Evolutionary conservation across 2,113 vertebrate genomes (phyloP).

Genomic region (Paradisaea rubra): DNA sequence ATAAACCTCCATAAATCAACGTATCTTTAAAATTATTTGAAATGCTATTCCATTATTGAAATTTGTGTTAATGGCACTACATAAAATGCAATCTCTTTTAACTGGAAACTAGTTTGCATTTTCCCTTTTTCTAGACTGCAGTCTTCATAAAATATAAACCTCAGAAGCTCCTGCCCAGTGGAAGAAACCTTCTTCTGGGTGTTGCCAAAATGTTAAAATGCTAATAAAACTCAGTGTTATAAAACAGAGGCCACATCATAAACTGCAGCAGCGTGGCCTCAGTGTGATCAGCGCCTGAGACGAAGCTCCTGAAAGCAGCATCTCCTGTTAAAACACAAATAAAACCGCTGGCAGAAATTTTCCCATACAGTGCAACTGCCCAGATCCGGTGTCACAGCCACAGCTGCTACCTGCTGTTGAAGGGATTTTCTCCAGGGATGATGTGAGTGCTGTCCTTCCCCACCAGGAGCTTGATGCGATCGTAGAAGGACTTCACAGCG

Average conservation of each 20-base stretch:
- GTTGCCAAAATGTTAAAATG: neutral
- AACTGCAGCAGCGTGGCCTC: neutral
- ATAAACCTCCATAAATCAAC: neutral
- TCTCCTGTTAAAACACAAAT: neutral
- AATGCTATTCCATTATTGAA: neutral
- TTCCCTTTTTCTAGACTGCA: neutral
- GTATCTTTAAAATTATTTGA: neutral
- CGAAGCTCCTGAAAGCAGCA: neutral
- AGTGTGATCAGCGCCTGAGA: neutral
- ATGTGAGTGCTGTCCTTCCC: slow-evolving; percentile 95
- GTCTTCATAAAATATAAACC: neutral
- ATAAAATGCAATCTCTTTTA: neutral
- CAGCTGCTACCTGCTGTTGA: slow-evolving; percentile 85
- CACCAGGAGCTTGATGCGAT: slow-evolving; percentile 93
- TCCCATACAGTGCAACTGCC: neutral
- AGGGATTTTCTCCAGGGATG: slow-evolving; percentile 94
- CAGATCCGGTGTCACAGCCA: neutral
- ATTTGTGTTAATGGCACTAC: neutral
- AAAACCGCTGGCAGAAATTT: neutral
- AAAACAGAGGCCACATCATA: neutral
- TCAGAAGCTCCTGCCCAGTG: neutral
- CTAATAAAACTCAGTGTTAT: neutral
- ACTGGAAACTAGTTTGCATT: neutral
- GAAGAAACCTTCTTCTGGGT: neutral
- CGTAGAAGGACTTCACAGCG: slow-evolving; percentile 90